Conservation (phyloP, 37 sponge, comb jelly and placozoan genomes). For the Agelas oroides region DNA sequence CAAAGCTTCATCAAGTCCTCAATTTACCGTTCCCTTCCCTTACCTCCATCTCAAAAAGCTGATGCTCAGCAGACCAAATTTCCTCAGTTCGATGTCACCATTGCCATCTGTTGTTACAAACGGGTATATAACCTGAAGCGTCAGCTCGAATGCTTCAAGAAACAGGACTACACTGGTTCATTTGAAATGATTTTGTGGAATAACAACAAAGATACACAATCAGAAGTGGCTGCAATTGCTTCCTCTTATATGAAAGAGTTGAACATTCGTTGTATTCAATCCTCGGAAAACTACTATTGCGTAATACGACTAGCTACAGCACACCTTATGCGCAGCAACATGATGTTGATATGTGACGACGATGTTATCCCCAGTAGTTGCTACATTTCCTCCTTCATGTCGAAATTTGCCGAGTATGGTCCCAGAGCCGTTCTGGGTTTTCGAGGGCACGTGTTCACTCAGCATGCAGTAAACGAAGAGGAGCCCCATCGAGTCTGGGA, state of each 20-base stretch:
- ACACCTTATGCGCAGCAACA: constrained; percentile 60
- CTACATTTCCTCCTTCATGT: constrained; percentile 54
- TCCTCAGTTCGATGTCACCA: constrained; percentile 41
- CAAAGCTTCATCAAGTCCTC: constrained; percentile 29
- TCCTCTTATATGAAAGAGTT: constrained; percentile 33
- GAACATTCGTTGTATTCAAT: constrained; percentile 64
- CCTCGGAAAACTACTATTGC: constrained; percentile 73
- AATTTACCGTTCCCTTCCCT: constrained; percentile 51
- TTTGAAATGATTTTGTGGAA: constrained; percentile 77
- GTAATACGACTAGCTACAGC: constrained; percentile 59
- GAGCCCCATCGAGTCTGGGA: constrained; percentile 63
- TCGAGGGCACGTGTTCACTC: constrained; percentile 65
- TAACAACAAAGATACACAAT: constrained; percentile 57
- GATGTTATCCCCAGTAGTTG: constrained; percentile 50
- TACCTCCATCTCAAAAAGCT: constrained; percentile 36
- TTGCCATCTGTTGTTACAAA: constrained; percentile 66
- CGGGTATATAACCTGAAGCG: constrained; percentile 37
- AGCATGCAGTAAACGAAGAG: constrained; percentile 46
- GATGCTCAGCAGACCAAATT: constrained; percentile 52
- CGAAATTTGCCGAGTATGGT: constrained; percentile 63
- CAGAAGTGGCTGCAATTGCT: constrained; percentile 26
- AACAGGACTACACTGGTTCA: constrained; percentile 32
- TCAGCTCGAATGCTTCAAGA: constrained; percentile 37
- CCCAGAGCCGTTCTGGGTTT: constrained; percentile 58
- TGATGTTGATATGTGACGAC: constrained; percentile 72